Conservation (phyloP, 2,888 invertebrate species). For the Notodonta dromedarius region DNA sequence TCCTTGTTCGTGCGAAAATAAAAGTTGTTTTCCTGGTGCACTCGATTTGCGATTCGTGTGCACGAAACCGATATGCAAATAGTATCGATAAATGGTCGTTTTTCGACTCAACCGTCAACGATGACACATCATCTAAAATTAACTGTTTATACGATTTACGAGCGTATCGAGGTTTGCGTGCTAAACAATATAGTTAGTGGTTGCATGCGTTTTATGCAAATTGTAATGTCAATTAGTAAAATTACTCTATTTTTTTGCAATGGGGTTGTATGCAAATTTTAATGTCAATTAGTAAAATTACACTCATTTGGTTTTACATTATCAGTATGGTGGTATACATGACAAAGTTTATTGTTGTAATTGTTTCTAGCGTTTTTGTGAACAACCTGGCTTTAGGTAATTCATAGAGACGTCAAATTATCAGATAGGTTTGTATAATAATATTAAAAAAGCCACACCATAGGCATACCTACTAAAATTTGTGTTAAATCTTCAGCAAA, state of each 20-base stretch:
- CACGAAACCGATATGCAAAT: slow-evolving; percentile 40
- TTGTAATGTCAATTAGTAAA: neutral
- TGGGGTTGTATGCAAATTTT: neutral
- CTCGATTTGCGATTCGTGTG: slow-evolving; percentile 20
- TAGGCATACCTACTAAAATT: too few relatives aligned
- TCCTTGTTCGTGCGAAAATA: slow-evolving; percentile 63
- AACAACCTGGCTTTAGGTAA: too few relatives aligned
- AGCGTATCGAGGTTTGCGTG: slow-evolving; percentile 1
- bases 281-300: neutral
- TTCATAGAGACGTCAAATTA: too few relatives aligned
- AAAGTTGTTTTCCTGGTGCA: slow-evolving; percentile 59
- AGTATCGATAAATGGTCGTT: slow-evolving; percentile 23
- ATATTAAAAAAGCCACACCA: too few relatives aligned
- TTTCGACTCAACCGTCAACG: slow-evolving; percentile 17
- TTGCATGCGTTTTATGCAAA: slow-evolving; percentile 1
- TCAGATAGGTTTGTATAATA: too few relatives aligned
- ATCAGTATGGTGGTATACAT: too few relatives aligned
- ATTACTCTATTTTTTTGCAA: too few relatives aligned
- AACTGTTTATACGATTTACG: slow-evolving; percentile 23
- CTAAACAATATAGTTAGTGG: neutral
- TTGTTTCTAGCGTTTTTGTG: too few relatives aligned
- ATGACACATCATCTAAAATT: slow-evolving; percentile 29
- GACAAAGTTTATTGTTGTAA: too few relatives aligned
- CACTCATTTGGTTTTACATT: neutral
- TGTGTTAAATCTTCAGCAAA: too few relatives aligned